phyloP scores from a whole-genome alignment of 1,140 invertebrate species.

The Bombus waltoni region DNA sequence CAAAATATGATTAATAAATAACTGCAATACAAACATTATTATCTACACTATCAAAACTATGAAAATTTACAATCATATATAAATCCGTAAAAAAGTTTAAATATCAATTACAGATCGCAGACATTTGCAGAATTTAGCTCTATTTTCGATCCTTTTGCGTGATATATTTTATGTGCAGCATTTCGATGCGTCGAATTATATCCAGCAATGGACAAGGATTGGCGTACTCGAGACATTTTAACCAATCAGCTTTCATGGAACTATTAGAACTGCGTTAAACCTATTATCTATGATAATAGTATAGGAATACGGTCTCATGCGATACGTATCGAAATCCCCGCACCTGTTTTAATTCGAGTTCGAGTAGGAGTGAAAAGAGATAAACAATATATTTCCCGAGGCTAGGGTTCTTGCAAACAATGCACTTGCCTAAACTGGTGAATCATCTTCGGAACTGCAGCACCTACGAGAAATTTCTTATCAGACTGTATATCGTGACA shows the following conservation, averaged over 20 bases:
- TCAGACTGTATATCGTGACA: conserved; percentile 43
- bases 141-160: neutral
- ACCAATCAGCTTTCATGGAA: neutral
- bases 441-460: conserved; percentile 31
- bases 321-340: conserved; percentile 33
- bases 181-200: neutral
- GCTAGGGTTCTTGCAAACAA: conserved; percentile 53
- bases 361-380: conserved; percentile 2
- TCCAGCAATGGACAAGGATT: neutral
- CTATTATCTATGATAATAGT: neutral
- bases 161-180: neutral
- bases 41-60: neutral
- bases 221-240: neutral
- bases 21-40: neutral
- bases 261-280: neutral
- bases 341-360: conserved; percentile 24
- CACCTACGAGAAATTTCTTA: conserved; percentile 41
- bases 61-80: neutral
- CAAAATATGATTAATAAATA: neutral
- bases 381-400: conserved; percentile 39
- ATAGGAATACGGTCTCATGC: conserved; percentile 6
- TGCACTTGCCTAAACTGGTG: conserved; percentile 49
- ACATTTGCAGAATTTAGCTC: too few relatives aligned
- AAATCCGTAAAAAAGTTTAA: neutral
- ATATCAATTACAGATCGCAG: too few relatives aligned